Evolutionary conservation across 2,797 vertebrate species (phyloP), one percentile per base, ranked within the genome.

Genomic region (Percopsis omiscomaycus): DNA sequence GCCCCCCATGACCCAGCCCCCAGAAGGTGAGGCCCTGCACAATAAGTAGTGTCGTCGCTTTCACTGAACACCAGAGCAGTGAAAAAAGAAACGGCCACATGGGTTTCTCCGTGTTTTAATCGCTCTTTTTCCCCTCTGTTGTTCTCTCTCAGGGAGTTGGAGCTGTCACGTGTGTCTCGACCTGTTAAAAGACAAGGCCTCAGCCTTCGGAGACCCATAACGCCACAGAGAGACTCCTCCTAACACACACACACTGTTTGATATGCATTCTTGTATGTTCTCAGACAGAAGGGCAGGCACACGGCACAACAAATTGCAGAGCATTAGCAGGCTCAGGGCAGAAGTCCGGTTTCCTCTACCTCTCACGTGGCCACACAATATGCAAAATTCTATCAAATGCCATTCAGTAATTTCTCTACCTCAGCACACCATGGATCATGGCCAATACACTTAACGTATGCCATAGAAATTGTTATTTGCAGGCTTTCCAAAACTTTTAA

Each of bases 151-250:
- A 99, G 97, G 97, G 79, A 99, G 96, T 87, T 99, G 98, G 98
- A 99, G 98, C 86, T 99, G 97, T 86, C 96, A 97, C 79, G 89
- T 99, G 86, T 99, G 97, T 92, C 92, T 95, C 88, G 94, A 97
- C 85, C 90, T 97, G 75, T 92, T 98, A 85, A 95, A 96, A 90
- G 96, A 98, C 86, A 96, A 96, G 85, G 95, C 95, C 49, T 98
- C 96, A 16, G 94, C 94, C 77, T 95, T 92, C 37, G 91, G 81
- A 83, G 92, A 93, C 74, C 82, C 83, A 42, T 93, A 87, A 86
- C 29, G 44, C 15, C 61, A 53, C 45, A 50, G 59, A 69, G 64
- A 55, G 53, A 61, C 30, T 44, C 61, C 51, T 52, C 14, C 47
- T 11, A 28, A 56, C 48, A 65, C 51, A 62, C 62, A 68, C 55